Evolutionary conservation across 2,797 vertebrate species (phyloP).

Genomic region (Chelmon rostratus): DNA sequence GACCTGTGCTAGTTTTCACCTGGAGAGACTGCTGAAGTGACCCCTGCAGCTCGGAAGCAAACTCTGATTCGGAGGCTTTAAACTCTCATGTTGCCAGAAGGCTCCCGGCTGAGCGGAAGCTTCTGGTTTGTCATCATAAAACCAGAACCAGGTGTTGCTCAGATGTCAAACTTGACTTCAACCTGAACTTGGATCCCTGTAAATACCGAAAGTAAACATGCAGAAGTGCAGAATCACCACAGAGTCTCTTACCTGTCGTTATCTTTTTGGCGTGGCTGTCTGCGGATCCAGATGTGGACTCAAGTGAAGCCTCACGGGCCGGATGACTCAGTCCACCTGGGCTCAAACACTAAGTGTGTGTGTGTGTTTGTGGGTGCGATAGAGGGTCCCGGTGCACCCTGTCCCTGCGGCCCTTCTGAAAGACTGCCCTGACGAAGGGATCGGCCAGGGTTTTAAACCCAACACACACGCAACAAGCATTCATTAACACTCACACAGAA

Average conservation of each 20-base stretch:
- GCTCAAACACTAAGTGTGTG: conserved; percentile 20
- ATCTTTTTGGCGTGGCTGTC: conserved; percentile 17
- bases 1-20: background rate
- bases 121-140: conserved; percentile 20
- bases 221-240: background rate
- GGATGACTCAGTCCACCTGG: conserved; percentile 42
- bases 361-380: conserved; percentile 10
- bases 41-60: conserved; percentile 18
- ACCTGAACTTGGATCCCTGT: conserved; percentile 50
- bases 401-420: conserved; percentile 57
- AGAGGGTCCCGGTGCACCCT: conserved; percentile 46
- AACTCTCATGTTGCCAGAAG: conserved; percentile 31
- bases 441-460: conserved; percentile 75
- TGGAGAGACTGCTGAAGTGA: conserved; percentile 14
- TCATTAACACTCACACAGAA: conserved; percentile 49
- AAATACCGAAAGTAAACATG: conserved; percentile 35
- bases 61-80: conserved; percentile 30
- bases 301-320: conserved; percentile 15
- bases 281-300: conserved; percentile 54
- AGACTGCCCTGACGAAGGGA: conserved; percentile 59
- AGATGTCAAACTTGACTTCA: conserved; percentile 37
- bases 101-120: background rate
- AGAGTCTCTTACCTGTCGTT: conserved; percentile 68
- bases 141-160: conserved; percentile 55
- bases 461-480: conserved; percentile 47